phyloP scores from a whole-genome alignment of 2,113 vertebrate species.

The Muntiacus reevesi region DNA sequence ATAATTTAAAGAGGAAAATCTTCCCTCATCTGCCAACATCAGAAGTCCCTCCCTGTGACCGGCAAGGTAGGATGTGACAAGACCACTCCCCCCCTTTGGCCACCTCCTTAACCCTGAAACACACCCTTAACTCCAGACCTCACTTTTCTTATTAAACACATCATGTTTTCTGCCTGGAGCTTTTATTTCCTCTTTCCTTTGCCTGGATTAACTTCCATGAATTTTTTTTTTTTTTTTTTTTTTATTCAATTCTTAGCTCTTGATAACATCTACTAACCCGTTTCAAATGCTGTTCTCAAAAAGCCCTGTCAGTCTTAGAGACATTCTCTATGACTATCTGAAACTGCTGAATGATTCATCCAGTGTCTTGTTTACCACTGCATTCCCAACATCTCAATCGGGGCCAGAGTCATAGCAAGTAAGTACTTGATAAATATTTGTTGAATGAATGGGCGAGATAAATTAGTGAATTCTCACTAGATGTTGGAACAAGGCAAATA shows the following conservation, averaged over 20 bases:
- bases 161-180: background rate
- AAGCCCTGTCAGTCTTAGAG: background rate
- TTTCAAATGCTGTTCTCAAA: background rate
- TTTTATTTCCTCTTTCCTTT: background rate
- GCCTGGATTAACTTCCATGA: background rate
- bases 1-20: background rate
- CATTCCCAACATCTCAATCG: background rate
- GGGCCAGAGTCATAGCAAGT: background rate
- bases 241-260: background rate
- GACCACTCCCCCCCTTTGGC: background rate
- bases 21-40: background rate
- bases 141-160: background rate
- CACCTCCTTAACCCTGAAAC: background rate
- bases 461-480: background rate
- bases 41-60: background rate
- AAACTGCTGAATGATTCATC: background rate
- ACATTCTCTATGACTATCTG: background rate
- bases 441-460: background rate
- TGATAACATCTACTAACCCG: accelerated
- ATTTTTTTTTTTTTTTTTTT: background rate
- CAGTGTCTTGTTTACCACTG: background rate
- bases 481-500: background rate
- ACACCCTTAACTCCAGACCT: background rate
- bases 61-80: background rate
- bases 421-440: background rate